Evolutionary conservation across 2,797 vertebrate species (phyloP), one percentile per base, ranked within the genome.

Genomic region (Periparus ater): DNA sequence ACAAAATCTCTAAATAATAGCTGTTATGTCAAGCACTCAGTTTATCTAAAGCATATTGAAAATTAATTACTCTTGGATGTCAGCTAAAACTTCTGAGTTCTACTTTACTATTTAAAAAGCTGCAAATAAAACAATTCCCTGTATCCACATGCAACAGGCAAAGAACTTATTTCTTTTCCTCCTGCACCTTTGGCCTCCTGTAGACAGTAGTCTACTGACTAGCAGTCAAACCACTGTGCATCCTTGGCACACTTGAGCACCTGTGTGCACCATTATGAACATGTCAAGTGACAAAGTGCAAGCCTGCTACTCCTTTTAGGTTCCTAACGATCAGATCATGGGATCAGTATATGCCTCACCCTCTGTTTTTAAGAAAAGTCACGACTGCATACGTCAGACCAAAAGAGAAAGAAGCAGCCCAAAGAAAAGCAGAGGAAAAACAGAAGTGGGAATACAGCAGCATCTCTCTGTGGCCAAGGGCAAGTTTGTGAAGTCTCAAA

Each of bases 191-290:
- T 44, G 13, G 19, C 7, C 65, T 74, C 63, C 29, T 75, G 50
- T 54, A 70, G 54, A 44, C n/a, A 68, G 51, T 4, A 48, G 13
- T 22, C 23, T 6, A 38, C 1, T 50, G 45, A 16, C 71, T 21
- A 54, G 38, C 13, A 40, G 38, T 40, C 7, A 47, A 58, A 67
- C 13, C 21, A 21, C 3, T 67, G 71, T 17, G 7, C 17, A 61
- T 15, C 26, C 55, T 13, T 0, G 1, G 70, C 66, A 72, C n/a
- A 13, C n/a, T 4, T 19, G 10, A 19, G 16, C n/a, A n/a, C 47
- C 14, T 25, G 14, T 8, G 23, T 17, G 44, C 3, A 2, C 25
- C 54, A 20, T 3, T 36, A 47, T 0, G 12, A 86, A 78, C 26
- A 7, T 0, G 7, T 15, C 42, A 80, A 18, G 12, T 19, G 38